Evolutionary conservation across 2,797 vertebrate genomes (phyloP).

Genomic region (Rhinophrynus dorsalis): DNA sequence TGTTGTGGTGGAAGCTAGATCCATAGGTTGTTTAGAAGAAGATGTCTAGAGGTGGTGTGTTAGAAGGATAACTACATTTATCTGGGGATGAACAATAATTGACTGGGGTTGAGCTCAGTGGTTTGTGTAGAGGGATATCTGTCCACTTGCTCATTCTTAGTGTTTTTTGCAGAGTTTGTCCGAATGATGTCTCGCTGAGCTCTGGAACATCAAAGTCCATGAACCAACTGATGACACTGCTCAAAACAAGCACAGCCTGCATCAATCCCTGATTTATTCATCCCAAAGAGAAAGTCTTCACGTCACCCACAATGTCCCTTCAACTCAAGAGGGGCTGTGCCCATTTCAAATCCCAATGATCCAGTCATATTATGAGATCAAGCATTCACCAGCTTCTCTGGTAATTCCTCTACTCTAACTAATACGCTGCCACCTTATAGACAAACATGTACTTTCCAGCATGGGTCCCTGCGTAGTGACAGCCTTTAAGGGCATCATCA

Average conservation of each 20-base stretch:
- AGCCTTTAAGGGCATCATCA: not conserved
- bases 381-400: conserved; percentile 1
- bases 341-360: conserved; percentile 5
- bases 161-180: conserved; percentile 33
- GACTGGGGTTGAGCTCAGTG: no score
- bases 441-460: not conserved
- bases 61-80: no score
- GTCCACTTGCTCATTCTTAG: no score
- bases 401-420: conserved; percentile 7
- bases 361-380: not conserved
- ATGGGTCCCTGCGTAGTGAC: not conserved
- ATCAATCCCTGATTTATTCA: not conserved
- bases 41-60: no score
- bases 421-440: conserved; percentile 12
- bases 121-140: no score
- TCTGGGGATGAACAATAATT: no score
- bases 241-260: conserved; percentile 15
- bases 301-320: conserved; percentile 1
- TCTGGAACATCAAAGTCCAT: not conserved
- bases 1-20: no score
- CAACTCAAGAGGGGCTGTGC: conserved; percentile 2
- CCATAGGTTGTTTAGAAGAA: no score
- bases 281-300: conserved; percentile 13
- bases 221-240: not conserved
- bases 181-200: conserved; percentile 47